Base-by-base conservation (phyloP, 1,140 invertebrate genomes). In the Dinoponera quadriceps region DNA sequence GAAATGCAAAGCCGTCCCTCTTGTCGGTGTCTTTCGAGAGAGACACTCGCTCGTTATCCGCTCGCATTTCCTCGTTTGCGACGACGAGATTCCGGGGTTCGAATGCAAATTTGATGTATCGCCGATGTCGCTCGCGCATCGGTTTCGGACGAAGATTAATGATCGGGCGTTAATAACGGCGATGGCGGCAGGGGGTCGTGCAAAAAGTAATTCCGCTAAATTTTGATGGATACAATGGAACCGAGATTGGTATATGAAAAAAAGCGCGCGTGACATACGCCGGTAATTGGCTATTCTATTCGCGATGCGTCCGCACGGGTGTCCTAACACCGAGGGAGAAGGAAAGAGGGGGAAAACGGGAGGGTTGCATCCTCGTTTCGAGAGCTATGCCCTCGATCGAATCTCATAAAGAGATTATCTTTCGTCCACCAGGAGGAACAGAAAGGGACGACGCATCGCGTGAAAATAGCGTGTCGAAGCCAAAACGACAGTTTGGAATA, bases 121-220 rank as follows among this genome's bases (percentile, higher is more conserved):
- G 25, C 13, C 69, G 74, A 29, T 80, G 65, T 80, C 54, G 22
- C 44, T 51, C 44, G 51, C 44, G 63, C 20, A 65, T 71, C 69
- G 38, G 57, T 85, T 77, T 57, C 27, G 44, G 68, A 87, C 85
- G 25, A 69, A 75, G 85, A 90, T 90, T 90, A 90, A 90, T 86
- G 83, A 71, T 60, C 77, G 48, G 14, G 14, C 54, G 33, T 71
- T 80, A 80, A 44, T 80, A n/a, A 18, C 48, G 33, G 14, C 3
- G 29, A 55, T 5, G 71, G 51, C 62, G 22, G n/a, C 51, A 51
- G 63, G 65, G 81, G 57, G 80, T 65, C 59, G 63, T 22, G 54
- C 54, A 68, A 89, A 82, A 89, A n/a, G n/a, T 87, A 91, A 89
- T 91, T 91, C 86, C 80, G 82, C 68, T 88, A 87, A 91, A 91